Evolutionary conservation across 2,888 invertebrate genomes (phyloP), one percentile per base, ranked within the genome.

Genomic region (Aelia acuminata): DNA sequence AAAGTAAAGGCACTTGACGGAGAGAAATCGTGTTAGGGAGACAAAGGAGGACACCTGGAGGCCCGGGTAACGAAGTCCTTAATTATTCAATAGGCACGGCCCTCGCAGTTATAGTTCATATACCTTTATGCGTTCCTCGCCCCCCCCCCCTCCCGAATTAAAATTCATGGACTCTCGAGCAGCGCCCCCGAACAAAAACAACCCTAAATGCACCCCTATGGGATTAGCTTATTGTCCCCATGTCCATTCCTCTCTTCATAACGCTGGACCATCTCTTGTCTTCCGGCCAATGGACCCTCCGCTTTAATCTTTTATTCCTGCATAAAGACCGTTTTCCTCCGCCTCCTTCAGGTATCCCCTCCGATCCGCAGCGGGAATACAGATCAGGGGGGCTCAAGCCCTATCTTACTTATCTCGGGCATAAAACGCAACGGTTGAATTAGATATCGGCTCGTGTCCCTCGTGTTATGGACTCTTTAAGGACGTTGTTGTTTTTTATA

Each of bases 251-350:
- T 35, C 63, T 70, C 63, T 70, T 70, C 63, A 70, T 70, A 70
- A 70, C 63, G 31, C 35, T 70, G 31, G 63, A 20, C 63, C 63
- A 70, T 31, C 63, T n/a, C 63, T 7, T 70, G 63, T 70, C 63
- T 70, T 70, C 63, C 63, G 18, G 26, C 26, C 57, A 8, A 53
- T 53, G 53, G 53, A 53, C 18, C 80, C 43, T 80, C 43, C 80
- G 26, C 10, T 43, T 43, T 80, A 80, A 80, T 80, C 80, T 80
- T 80, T 80, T 80, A 80, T 80, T 80, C 80, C 80, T 80, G 80
- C 80, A 80, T 80, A 80, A 80, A 80, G 39, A 47, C 80, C 80
- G 80, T 80, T 80, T 43, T 47, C 43, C 80, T 80, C 80, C 80
- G 11, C n/a, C 80, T 80, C 13, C 80, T 80, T 80, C 80, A 80